phyloP scores from a whole-genome alignment of 1,140 invertebrate genomes.

The Mercenaria mercenaria region DNA sequence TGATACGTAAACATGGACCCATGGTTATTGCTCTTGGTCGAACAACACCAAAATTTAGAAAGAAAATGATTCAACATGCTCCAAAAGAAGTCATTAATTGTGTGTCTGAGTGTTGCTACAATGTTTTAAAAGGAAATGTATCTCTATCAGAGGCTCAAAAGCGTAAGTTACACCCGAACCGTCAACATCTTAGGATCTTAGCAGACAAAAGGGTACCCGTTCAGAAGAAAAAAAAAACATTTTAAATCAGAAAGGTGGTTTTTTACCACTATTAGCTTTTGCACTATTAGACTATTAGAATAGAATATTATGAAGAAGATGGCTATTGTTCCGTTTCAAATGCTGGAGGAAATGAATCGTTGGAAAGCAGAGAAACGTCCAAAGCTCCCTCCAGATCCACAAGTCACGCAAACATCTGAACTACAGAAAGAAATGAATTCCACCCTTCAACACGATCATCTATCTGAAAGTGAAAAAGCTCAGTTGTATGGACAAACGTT shows the following conservation, averaged over 20 bases:
- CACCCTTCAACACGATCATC: not conserved
- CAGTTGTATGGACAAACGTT: not conserved
- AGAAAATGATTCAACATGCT: not conserved
- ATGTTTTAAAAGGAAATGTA: conserved; percentile 24
- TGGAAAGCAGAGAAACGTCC: not conserved
- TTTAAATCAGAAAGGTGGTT: conserved; percentile 2
- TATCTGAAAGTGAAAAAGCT: conserved; percentile 20
- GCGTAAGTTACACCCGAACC: not conserved
- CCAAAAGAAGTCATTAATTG: not conserved
- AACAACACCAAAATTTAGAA: not conserved
- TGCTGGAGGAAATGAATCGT: not conserved
- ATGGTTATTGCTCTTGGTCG: not conserved
- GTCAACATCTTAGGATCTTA: not conserved
- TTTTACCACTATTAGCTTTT: not conserved
- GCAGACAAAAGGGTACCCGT: conserved; percentile 3
- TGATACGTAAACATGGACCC: not conserved
- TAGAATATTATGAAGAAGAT: not conserved
- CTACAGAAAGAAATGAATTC: not conserved
- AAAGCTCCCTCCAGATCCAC: not conserved
- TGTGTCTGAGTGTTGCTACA: not conserved
- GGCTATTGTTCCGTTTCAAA: not conserved
- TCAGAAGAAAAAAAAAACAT: not conserved
- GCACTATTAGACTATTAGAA: not conserved
- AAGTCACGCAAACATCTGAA: not conserved
- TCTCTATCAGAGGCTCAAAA: conserved; percentile 1